A percentile compares a stretch with the other conserved stretches of the same genome.
phyloP scores from a whole-genome alignment of 2,113 vertebrate genomes.

The Azemiops feae region DNA sequence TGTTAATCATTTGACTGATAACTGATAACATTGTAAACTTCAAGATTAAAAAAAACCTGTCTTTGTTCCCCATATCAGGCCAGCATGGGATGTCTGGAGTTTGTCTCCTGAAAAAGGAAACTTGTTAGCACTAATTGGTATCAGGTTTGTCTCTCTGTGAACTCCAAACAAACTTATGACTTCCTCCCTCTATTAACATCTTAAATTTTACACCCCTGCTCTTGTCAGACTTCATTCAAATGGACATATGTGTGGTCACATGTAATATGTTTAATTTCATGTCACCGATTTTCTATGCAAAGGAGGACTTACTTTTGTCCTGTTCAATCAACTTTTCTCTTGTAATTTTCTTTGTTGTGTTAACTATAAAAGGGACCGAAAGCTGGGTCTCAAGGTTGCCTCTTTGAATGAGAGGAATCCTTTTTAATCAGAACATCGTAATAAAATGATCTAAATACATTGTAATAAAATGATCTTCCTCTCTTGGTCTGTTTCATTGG shows the following conservation, averaged over 20 bases:
- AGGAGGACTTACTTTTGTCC: background rate
- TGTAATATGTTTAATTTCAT: background rate
- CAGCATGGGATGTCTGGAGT: background rate
- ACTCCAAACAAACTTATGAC: background rate
- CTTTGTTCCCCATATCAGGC: background rate
- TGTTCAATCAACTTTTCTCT: background rate
- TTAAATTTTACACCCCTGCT: background rate
- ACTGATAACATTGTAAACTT: background rate
- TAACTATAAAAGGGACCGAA: background rate
- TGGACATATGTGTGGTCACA: background rate
- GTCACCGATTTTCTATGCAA: background rate
- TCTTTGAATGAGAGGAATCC: background rate
- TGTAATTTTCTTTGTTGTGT: background rate
- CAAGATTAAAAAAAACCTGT: background rate
- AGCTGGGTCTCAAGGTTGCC: background rate
- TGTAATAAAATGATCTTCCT: background rate
- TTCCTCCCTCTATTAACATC: background rate
- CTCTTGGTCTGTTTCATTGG: background rate
- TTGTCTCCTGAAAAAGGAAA: background rate
- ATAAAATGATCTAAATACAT: too few relatives aligned
- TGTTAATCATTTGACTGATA: background rate
- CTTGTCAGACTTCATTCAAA: background rate
- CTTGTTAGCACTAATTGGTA: background rate
- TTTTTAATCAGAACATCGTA: background rate
- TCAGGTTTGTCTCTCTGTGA: background rate